Conservation (phyloP, 2,113 vertebrate genomes). For the Muscicapa adusta region DNA sequence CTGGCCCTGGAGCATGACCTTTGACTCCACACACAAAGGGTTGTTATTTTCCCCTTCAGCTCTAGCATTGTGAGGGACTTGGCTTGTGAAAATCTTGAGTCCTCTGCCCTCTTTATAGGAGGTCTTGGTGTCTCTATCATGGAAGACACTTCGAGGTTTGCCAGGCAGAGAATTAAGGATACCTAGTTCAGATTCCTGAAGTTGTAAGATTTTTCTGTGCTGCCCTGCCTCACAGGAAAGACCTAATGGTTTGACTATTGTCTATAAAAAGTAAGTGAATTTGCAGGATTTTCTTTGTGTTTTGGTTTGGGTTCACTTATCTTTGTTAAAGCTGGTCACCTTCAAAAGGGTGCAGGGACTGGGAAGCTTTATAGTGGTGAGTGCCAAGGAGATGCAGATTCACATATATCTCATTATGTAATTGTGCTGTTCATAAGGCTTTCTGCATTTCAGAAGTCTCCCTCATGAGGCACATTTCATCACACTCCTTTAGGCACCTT, state of each 20-base stretch:
- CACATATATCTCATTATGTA: fast-evolving
- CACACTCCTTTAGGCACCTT: not conserved
- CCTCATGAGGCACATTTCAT: not conserved
- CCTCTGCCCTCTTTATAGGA: not conserved
- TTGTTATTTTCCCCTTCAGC: not conserved
- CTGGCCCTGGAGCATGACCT: not conserved
- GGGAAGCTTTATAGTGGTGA: not conserved
- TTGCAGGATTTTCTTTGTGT: not conserved
- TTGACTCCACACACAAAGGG: not conserved
- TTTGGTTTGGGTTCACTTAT: not conserved
- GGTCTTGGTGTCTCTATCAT: not conserved
- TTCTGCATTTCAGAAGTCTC: not conserved
- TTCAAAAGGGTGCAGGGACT: not conserved
- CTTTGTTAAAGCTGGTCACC: not conserved
- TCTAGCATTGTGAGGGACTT: not conserved
- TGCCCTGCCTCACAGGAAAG: not conserved
- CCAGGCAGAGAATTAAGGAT: not conserved
- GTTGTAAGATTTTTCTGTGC: fast-evolving
- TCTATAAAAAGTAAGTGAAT: not conserved
- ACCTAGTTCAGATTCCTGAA: not conserved
- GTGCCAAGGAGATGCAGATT: not conserved
- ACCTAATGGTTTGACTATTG: not conserved
- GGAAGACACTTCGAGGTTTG: not conserved
- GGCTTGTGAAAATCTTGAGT: not conserved
- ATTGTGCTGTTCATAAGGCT: not conserved